Evolutionary conservation across 2,888 invertebrate species (phyloP).

Genomic region (Meganola albula): DNA sequence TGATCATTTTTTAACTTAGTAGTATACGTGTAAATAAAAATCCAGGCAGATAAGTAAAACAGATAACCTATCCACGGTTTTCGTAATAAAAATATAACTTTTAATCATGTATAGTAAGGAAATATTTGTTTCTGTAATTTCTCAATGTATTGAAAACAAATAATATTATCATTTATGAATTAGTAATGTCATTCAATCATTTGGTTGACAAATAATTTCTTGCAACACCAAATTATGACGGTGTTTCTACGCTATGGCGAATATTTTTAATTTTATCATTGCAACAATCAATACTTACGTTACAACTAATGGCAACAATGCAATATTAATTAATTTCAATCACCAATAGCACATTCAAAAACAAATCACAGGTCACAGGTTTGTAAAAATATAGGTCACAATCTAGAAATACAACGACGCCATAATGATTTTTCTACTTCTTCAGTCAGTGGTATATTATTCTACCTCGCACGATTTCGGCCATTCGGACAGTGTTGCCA

Average conservation of each 20-base stretch:
- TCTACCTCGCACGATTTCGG: conserved; percentile 12
- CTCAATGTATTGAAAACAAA: too few relatives aligned
- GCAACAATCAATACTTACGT: conserved; percentile 67
- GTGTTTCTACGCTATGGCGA: conserved; percentile 62
- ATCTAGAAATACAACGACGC: too few relatives aligned
- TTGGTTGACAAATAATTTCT: conserved; percentile 40
- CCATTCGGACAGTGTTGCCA: conserved; percentile 21
- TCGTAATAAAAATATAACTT: too few relatives aligned
- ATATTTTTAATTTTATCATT: conserved; percentile 56
- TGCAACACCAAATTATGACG: conserved; percentile 61
- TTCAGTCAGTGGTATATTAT: conserved; percentile 9
- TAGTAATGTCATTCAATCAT: conserved; percentile 23
- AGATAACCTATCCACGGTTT: too few relatives aligned
- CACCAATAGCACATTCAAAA: conserved; percentile 8
- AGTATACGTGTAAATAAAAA: too few relatives aligned
- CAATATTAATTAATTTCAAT: conserved; percentile 8
- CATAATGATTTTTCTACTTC: too few relatives aligned
- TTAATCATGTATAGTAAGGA: too few relatives aligned
- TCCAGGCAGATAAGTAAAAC: too few relatives aligned
- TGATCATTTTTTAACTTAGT: too few relatives aligned
- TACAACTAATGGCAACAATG: conserved; percentile 71
- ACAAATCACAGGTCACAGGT: neutral
- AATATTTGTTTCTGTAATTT: too few relatives aligned
- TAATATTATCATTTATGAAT: too few relatives aligned
- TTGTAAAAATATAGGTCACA: conserved; percentile 12